Percentiles rank a stretch among this genome's conserved stretches.
Conservation (phyloP, 2,113 vertebrate genomes). For the Oceanites oceanicus region DNA sequence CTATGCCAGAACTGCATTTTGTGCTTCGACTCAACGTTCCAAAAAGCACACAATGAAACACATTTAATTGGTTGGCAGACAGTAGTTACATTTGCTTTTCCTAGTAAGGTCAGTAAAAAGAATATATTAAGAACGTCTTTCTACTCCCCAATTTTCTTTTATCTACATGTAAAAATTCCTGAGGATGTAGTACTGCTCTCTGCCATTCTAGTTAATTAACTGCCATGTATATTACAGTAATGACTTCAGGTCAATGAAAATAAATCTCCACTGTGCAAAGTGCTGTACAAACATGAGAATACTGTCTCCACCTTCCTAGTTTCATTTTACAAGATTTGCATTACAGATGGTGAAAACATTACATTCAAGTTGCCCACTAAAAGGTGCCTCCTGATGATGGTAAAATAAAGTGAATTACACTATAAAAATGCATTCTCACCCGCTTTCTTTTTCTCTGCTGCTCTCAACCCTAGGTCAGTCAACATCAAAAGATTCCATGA, state of each 20-base stretch:
- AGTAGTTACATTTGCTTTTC: background rate
- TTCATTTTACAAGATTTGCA: background rate
- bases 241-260: background rate
- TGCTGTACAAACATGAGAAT: background rate
- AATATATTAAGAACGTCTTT: background rate
- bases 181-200: background rate
- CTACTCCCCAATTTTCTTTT: background rate
- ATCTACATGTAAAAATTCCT: background rate
- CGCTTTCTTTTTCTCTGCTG: background rate
- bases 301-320: background rate
- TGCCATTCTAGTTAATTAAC: background rate
- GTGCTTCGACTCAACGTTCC: background rate
- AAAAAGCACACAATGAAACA: background rate
- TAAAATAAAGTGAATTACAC: background rate
- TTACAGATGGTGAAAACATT: background rate
- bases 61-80: background rate
- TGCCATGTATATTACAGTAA: background rate
- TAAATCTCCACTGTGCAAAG: background rate
- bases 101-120: background rate
- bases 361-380: background rate
- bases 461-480: background rate
- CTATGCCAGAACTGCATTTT: background rate
- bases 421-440: background rate
- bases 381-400: background rate
- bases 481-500: background rate